Percentiles rank a stretch among this genome's conserved stretches.
phyloP scores from a whole-genome alignment of 2,113 vertebrate species.

The Xyliphius kryptos region DNA sequence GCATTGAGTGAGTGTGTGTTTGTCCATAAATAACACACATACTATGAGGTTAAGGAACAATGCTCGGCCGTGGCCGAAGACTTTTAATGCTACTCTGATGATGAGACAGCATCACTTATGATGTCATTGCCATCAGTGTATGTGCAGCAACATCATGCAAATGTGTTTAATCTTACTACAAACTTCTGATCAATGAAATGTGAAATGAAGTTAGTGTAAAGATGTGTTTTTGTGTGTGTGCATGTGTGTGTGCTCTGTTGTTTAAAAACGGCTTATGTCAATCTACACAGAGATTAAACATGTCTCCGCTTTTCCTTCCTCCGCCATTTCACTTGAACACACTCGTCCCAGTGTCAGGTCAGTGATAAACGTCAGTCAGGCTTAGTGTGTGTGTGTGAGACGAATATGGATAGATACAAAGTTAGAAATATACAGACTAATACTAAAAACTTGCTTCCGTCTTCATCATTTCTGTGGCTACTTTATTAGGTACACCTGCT shows the following conservation, averaged over 20 bases:
- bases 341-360: slow-evolving; percentile 12
- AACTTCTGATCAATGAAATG: slow-evolving; percentile 32
- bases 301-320: too few relatives aligned
- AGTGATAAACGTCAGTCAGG: slow-evolving; percentile 40
- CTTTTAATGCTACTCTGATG: not conserved
- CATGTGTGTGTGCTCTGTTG: not conserved
- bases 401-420: too few relatives aligned
- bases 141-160: slow-evolving; percentile 35
- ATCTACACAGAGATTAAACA: slow-evolving; percentile 34
- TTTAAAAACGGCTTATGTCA: slow-evolving; percentile 26
- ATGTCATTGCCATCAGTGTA: slow-evolving; percentile 30
- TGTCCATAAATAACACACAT: too few relatives aligned
- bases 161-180: slow-evolving; percentile 32
- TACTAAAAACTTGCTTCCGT: too few relatives aligned
- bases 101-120: slow-evolving; percentile 12
- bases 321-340: too few relatives aligned
- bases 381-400: too few relatives aligned
- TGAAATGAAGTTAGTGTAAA: slow-evolving; percentile 8
- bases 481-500: too few relatives aligned
- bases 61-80: too few relatives aligned
- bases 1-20: too few relatives aligned
- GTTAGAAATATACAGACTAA: too few relatives aligned
- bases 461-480: too few relatives aligned
- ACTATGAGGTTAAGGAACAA: too few relatives aligned
- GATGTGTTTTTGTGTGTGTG: not conserved